Evolutionary conservation across 2,113 vertebrate genomes (phyloP).

Genomic region (Oncorhynchus nerka): DNA sequence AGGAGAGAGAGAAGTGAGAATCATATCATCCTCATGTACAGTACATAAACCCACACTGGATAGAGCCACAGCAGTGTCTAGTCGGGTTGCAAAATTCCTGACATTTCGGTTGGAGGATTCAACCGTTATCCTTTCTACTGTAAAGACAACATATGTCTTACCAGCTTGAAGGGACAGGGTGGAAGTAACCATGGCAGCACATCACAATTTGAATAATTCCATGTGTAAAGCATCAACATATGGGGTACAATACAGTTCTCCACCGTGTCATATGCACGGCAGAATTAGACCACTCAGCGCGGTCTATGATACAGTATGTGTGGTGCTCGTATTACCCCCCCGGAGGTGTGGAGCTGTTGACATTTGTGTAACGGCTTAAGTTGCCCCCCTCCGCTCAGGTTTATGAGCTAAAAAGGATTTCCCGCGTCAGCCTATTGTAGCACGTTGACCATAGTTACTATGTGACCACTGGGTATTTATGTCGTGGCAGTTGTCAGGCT

Average conservation of each 20-base stretch:
- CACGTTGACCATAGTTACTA: background rate
- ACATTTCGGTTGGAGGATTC: too few species aligned
- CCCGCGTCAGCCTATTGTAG: slow-evolving; percentile 20
- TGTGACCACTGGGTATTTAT: slow-evolving; percentile 30
- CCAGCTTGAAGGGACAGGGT: too few species aligned
- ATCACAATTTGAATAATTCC: too few species aligned
- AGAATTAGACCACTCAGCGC: slow-evolving; percentile 21
- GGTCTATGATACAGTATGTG: background rate
- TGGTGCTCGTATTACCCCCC: slow-evolving; percentile 7
- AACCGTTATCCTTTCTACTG: too few species aligned
- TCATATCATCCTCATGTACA: background rate
- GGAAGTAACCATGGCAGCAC: too few species aligned
- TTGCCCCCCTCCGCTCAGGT: background rate
- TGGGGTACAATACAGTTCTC: too few species aligned
- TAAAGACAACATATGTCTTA: too few species aligned
- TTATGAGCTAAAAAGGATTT: slow-evolving; percentile 18
- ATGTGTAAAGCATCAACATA: too few species aligned
- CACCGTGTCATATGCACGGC: background rate
- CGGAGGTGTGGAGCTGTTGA: slow-evolving; percentile 16
- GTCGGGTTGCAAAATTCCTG: too few species aligned
- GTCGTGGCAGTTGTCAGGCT: slow-evolving; percentile 3
- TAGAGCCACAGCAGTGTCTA: too few species aligned
- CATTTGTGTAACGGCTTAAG: background rate
- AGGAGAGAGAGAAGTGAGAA: slow-evolving; percentile 84
- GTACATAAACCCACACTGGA: background rate